phyloP scores from a whole-genome alignment of 1,140 invertebrate genomes.

The Drosophila dunni region DNA sequence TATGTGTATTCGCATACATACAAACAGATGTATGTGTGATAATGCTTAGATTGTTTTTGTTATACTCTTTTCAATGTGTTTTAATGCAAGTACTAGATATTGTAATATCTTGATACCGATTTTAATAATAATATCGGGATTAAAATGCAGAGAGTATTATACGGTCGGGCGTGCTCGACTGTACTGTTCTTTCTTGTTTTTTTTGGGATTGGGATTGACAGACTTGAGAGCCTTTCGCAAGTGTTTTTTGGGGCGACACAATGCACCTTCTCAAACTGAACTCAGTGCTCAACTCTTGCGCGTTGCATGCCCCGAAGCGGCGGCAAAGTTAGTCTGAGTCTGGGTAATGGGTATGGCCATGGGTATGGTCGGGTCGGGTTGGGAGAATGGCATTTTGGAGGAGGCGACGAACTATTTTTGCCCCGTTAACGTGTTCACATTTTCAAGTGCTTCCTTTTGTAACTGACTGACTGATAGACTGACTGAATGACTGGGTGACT shows the following conservation, averaged over 20 bases:
- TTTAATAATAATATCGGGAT: no score
- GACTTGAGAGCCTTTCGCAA: slow-evolving; percentile 68
- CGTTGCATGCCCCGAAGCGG: slow-evolving; percentile 14
- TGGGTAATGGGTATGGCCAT: background rate
- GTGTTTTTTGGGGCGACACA: slow-evolving; percentile 76
- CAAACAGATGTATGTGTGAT: no score
- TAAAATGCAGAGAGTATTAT: no score
- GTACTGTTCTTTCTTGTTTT: no score
- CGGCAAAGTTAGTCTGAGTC: slow-evolving; percentile 11
- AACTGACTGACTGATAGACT: slow-evolving; percentile 40
- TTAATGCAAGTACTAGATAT: no score
- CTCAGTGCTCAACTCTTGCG: slow-evolving; percentile 1
- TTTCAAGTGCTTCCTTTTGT: slow-evolving; percentile 73
- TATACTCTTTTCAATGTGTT: no score
- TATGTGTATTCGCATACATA: no score
- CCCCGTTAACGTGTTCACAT: slow-evolving; percentile 77
- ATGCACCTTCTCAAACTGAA: slow-evolving; percentile 26
- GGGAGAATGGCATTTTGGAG: slow-evolving; percentile 52
- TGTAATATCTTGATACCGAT: no score
- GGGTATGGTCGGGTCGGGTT: background rate
- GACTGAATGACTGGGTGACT: slow-evolving; percentile 35
- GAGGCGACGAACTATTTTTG: slow-evolving; percentile 75
- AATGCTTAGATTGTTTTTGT: no score
- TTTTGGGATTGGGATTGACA: slow-evolving; percentile 67
- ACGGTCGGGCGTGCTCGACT: no score